These are phyloP conservation scores for Vicugna pacos DNA, from an alignment of 2,113 vertebrate species.

Conservation along the genomic window DNA sequence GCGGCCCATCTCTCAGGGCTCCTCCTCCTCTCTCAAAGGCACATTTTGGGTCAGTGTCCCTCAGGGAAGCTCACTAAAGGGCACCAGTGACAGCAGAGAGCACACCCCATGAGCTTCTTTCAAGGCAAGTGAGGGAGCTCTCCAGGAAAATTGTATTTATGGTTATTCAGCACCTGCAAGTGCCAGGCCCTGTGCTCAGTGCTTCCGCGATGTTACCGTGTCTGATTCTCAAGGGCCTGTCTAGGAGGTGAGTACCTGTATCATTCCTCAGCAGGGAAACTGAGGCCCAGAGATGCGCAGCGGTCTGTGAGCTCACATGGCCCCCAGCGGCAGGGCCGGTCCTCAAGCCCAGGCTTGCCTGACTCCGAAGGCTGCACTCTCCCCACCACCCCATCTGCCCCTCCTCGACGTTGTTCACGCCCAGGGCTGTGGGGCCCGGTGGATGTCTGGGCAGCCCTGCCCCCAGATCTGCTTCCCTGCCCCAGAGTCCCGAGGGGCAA, in stretches of 20 bases:
- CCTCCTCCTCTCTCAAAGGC: neutral
- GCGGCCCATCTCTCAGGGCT: neutral
- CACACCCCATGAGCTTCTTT: neutral
- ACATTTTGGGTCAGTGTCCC: neutral
- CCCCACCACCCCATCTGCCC: neutral
- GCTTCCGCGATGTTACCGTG: neutral
- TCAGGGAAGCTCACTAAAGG: neutral
- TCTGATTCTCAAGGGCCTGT: neutral
- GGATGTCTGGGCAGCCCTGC: neutral
- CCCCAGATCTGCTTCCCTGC: neutral
- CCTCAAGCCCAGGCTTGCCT: neutral
- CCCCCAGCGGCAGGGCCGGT: neutral
- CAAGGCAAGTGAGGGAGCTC: neutral
- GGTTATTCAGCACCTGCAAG: neutral
- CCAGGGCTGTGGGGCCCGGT: no score
- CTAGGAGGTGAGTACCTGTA: neutral
- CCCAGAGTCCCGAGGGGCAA: neutral
- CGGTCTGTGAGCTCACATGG: neutral
- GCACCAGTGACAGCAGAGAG: neutral
- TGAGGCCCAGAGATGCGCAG: neutral
- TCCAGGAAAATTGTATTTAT: rapidly evolving
- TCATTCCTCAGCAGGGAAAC: neutral
- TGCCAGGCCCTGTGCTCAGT: neutral
- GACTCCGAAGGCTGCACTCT: neutral
- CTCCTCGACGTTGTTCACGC: rapidly evolving